A percentile compares a stretch with the other conserved stretches of the same genome.
These are phyloP conservation scores for Telmatochromis sp. DNA, from an alignment of 2,113 vertebrate species.

Conservation along the genomic window DNA sequence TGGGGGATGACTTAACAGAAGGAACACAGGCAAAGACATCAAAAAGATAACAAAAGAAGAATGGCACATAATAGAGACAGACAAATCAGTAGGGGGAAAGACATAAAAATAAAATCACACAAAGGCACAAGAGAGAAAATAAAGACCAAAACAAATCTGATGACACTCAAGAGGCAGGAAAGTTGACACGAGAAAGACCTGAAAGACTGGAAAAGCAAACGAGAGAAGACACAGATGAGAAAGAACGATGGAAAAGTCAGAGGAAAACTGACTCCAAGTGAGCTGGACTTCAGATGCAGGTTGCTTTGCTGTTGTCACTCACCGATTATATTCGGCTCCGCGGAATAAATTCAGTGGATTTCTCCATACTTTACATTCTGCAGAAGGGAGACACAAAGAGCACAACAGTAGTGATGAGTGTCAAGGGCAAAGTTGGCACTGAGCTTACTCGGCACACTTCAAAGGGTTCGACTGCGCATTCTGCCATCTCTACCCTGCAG, in stretches of 20 bases:
- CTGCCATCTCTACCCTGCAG: not conserved
- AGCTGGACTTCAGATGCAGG: not conserved
- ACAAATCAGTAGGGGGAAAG: not conserved
- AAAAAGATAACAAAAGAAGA: not conserved
- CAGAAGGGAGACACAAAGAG: constrained; percentile 43
- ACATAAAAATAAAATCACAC: not conserved
- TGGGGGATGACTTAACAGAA: not conserved
- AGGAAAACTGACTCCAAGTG: not conserved
- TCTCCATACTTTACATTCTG: constrained; percentile 99
- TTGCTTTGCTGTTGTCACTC: constrained; percentile 48
- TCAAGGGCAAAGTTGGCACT: not conserved
- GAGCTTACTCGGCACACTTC: not conserved
- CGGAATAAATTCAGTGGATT: constrained; percentile 97
- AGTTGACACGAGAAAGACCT: not conserved
- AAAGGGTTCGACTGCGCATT: not conserved
- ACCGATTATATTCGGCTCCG: constrained; percentile 98
- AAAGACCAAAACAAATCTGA: not conserved
- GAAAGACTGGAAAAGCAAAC: not conserved
- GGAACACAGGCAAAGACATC: not conserved
- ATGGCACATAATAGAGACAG: not conserved
- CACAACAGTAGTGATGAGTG: not conserved
- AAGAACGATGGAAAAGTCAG: not conserved
- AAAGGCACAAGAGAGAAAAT: not conserved
- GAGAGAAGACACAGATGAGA: not conserved
- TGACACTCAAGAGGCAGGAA: not conserved